Evolutionary conservation across 2,888 invertebrate species (phyloP).

Genomic region (Lasioglossum morio): DNA sequence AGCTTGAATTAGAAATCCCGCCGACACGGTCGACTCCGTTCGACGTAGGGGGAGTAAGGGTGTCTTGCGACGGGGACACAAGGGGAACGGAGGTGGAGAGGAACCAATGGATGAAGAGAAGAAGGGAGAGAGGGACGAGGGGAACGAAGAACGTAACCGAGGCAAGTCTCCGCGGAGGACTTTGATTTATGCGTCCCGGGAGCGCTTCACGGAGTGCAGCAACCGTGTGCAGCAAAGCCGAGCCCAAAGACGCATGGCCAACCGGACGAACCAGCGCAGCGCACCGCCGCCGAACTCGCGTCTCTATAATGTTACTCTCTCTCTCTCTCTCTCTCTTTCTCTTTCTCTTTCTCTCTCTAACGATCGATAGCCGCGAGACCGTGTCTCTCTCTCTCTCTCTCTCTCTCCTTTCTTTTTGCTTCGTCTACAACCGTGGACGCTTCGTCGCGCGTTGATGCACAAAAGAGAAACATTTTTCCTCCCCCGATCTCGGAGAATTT

Average conservation of each 20-base stretch:
- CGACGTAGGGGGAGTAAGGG: slow-evolving; percentile 3
- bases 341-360: slow-evolving; percentile 9
- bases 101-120: not conserved
- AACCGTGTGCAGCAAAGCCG: slow-evolving; percentile 63
- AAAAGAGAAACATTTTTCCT: slow-evolving; percentile 32
- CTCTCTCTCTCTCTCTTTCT: not conserved
- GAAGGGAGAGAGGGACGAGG: not conserved
- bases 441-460: not conserved
- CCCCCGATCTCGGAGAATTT: not conserved
- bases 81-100: not conserved
- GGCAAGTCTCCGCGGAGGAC: slow-evolving; percentile 77
- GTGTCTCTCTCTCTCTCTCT: too few species aligned
- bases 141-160: slow-evolving; percentile 62
- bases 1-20: slow-evolving; percentile 80
- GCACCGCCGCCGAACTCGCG: slow-evolving; percentile 64
- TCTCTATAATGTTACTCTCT: slow-evolving; percentile 66
- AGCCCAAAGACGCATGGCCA: slow-evolving; percentile 75
- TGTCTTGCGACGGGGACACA: slow-evolving; percentile 25
- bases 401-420: not conserved
- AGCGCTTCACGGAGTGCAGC: slow-evolving; percentile 75
- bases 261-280: slow-evolving; percentile 57
- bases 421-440: not conserved
- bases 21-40: slow-evolving; percentile 57
- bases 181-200: slow-evolving; percentile 82
- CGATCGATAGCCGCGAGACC: slow-evolving; percentile 61